Evolutionary conservation across 2,888 invertebrate species (phyloP), one percentile per base, ranked within the genome.

Genomic region (Mesoligia furuncula): DNA sequence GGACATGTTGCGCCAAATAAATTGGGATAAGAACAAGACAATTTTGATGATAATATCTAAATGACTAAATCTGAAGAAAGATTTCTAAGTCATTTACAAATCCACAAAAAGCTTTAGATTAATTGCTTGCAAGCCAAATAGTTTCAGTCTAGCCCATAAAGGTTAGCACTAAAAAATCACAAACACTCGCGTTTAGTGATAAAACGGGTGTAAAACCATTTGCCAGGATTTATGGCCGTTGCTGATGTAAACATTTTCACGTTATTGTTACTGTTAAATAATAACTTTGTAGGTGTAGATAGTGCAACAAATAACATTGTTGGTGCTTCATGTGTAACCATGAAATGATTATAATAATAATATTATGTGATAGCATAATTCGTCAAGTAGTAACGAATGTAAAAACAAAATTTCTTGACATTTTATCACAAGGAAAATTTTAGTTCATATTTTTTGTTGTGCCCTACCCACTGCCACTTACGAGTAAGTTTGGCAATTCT

Each of bases 121-220:
- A 65, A 83, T 83, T 71, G 17, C 77, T n/a, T n/a, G 65, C 73
- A 59, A 66, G 24, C 64, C 45, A 71, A 45, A 71, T n/a, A 36
- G 48, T 82, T 74, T 79, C 65, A 77, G 64, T 54, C 64, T 82
- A 73, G 79, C 39, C 73, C 73, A 64, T 85, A 82, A 76, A 82
- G 67, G 42, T 79, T 76, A 51, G 71, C 66, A 73, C 75, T 69
- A 85, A 84, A 84, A 84, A 84, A 82, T 67, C 68, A 76, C 79
- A 76, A 85, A 74, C 73, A 79, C 75, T 79, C 82, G 48, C 36
- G 59, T 75, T 72, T 74, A 76, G 71, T 79, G 76, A 82, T 84
- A 84, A 85, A 84, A 85, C 7, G 61, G 39, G 48, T 82, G 74
- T 85, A 64, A 84, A 84, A 82, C 75, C 79, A 85, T 85, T 84